Conservation (phyloP, 2,797 vertebrate genomes). For the Cryptoprocta ferox region DNA sequence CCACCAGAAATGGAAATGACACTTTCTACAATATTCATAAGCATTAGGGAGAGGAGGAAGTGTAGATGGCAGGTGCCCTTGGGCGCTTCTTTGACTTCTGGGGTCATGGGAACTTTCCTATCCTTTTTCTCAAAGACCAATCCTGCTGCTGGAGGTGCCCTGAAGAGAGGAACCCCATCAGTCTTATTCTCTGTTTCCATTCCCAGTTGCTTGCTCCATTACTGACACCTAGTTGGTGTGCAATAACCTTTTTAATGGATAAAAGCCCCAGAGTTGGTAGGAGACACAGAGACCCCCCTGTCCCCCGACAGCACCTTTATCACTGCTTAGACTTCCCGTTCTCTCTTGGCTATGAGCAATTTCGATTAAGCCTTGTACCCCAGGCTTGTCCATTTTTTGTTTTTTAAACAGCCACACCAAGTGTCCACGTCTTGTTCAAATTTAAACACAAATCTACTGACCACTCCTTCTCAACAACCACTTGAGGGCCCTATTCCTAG, state of each 20-base stretch:
- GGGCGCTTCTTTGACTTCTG: neutral
- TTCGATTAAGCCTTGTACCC: neutral
- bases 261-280: neutral
- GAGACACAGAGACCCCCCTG: neutral
- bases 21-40: neutral
- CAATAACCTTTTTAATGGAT: neutral
- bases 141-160: neutral
- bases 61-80: neutral
- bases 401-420: neutral
- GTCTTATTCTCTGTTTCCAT: neutral
- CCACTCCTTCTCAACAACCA: neutral
- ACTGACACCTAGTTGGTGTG: neutral
- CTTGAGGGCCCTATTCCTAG: conserved; percentile 46
- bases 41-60: neutral
- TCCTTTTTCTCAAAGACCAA: neutral
- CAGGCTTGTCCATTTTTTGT: neutral
- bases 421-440: conserved; percentile 29
- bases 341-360: neutral
- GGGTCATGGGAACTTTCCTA: neutral
- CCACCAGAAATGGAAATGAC: too few relatives aligned
- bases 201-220: neutral
- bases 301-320: accelerated
- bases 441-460: conserved; percentile 39
- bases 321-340: neutral
- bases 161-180: neutral